Evolutionary conservation across 2,888 invertebrate species (phyloP), one percentile per base, ranked within the genome.

Genomic region (Drosophila nr. fundita): DNA sequence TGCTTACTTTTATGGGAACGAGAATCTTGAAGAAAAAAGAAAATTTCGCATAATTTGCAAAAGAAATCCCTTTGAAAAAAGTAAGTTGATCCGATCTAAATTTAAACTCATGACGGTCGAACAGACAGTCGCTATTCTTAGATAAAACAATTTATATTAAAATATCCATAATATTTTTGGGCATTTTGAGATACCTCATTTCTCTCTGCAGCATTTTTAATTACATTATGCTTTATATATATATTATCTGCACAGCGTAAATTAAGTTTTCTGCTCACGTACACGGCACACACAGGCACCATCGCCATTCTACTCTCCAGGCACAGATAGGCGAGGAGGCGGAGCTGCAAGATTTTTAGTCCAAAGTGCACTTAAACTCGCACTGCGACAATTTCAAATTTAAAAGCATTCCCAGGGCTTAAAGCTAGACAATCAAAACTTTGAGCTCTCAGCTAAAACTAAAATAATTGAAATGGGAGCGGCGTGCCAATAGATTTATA

Each of bases 231-330:
- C 29, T 29, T 18, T 49, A 49, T 49, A 49, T n/a, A 27, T 38
- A 29, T n/a, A 13, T 34, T 27, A 49, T 59, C 32, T 48, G 8
- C 24, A n/a, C 36, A 29, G 24, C 27, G 50, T 34, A 34, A 7
- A n/a, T 36, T 60, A 29, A 3, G n/a, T 29, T 36, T 50, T 50
- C 60, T 29, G 27, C 60, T 60, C 60, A 60, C 60, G 60, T 60
- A 52, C 15, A 15, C 24, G 27, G 29, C 34, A 50, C 59, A 50
- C 59, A n/a, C 13, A 49, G 50, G 15, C 24, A 32, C 18, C 24
- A 5, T 4, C 29, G 21, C 27, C 15, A 34, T 27, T 40, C 40
- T 30, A 15, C 11, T 40, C 57, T 40, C 29, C 29, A 40, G n/a
- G 27, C 57, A 30, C 15, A 57, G 30, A 42, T 30, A 21, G 30